Evolutionary conservation across 1,140 invertebrate species (phyloP), one percentile per base, ranked within the genome.

Genomic region (Euura saliciscinereae): DNA sequence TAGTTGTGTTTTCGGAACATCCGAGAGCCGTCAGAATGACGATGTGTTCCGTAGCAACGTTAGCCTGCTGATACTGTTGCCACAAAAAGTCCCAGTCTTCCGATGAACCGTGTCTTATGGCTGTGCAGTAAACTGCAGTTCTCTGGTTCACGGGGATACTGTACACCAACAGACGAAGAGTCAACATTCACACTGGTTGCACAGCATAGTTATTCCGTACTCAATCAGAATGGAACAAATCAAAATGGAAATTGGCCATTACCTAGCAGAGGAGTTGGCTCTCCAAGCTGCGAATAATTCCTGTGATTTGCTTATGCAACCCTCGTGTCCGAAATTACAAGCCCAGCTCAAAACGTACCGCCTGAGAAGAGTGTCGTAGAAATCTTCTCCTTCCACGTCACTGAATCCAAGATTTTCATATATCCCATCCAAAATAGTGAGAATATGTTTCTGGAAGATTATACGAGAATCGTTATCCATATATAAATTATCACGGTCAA

Each of bases 51-150:
- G 90, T 84, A 0, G 93, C 91, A 4, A 94, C 91, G 82, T 94
- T 93, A 0, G 93, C 89, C 42, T 89, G 88, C 66, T 90, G 83
- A 79, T 95, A 97, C 46, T 93, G 86, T 28, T 92, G 80, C 89
- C 94, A 94, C 4, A 95, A 88, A 87, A 94, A 96, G 66, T 95
- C 87, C 95, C 95, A 98, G 74, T 96, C 94, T 1, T 89, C 85
- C 72, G 91, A 89, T 8, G 88, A 88, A 42, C 96, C 96, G 75
- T 93, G 83, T 72, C 88, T 89, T 0, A 98, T 87, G 0, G 92
- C 94, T 45, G 90, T 92, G 85, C 96, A 98, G 82, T 95, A 97
- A 11, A 95, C 91, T 0, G 90, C 86, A 1, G 86, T 80, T 28
- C 93, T 89, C 44, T 96, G 86, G 83, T 97, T 94, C 68, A 91